phyloP scores from a whole-genome alignment of 2,113 vertebrate species.

The Pipa parva region DNA sequence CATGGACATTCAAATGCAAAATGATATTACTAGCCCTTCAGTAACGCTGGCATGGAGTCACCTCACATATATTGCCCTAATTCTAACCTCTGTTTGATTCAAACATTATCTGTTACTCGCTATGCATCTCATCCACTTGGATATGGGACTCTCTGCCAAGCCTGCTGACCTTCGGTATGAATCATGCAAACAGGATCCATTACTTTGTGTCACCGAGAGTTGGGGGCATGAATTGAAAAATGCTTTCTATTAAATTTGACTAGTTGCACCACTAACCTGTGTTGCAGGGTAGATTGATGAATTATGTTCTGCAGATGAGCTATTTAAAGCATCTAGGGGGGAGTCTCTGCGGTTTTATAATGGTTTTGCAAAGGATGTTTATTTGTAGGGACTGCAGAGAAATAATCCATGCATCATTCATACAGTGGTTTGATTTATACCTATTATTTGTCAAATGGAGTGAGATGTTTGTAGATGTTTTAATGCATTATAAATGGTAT shows the following conservation, averaged over 20 bases:
- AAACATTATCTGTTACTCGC: background rate
- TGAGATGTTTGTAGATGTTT: too few relatives aligned
- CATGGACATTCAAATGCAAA: too few relatives aligned
- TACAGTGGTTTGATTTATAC: too few relatives aligned
- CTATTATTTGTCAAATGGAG: too few relatives aligned
- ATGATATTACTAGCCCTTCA: background rate
- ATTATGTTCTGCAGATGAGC: too few relatives aligned
- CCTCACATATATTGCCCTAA: background rate
- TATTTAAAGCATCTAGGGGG: too few relatives aligned
- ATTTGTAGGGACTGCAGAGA: too few relatives aligned
- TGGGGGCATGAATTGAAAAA: background rate
- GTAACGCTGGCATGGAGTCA: background rate
- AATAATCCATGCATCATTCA: too few relatives aligned
- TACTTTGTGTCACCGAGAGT: background rate
- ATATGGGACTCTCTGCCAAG: background rate
- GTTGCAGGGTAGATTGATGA: background rate
- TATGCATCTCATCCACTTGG: background rate
- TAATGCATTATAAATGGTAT: too few relatives aligned
- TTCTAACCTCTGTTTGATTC: conserved; percentile 1
- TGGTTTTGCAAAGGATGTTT: too few relatives aligned
- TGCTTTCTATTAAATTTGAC: background rate
- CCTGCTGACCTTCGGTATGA: background rate
- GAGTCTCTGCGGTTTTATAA: too few relatives aligned
- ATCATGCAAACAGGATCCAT: background rate
- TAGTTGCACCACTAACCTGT: background rate